A percentile compares a stretch with the other conserved stretches of the same genome.
Conservation (phyloP, 2,888 invertebrate genomes). For the Erynnis tages region DNA sequence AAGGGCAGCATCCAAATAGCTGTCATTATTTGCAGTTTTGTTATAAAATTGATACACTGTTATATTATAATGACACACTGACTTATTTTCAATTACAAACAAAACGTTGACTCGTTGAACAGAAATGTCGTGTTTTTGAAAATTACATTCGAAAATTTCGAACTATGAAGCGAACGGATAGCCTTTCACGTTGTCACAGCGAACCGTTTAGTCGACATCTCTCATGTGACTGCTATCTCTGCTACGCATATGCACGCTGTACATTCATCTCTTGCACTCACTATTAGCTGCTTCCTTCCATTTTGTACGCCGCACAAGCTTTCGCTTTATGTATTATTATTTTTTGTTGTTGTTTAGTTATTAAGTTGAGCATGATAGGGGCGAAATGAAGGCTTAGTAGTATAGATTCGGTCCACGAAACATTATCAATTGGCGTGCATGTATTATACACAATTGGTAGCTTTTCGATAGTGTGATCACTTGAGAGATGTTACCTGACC, state of each 20-base stretch:
- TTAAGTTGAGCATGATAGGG: slow-evolving; percentile 33
- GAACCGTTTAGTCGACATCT: slow-evolving; percentile 70
- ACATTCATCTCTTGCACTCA: slow-evolving; percentile 46
- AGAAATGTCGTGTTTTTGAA: too few relatives aligned
- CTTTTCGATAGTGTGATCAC: slow-evolving; percentile 59
- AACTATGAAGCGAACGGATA: too few relatives aligned
- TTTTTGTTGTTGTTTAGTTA: slow-evolving; percentile 30
- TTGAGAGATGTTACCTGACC: slow-evolving; percentile 80
- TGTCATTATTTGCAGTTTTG: too few relatives aligned
- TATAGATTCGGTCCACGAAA: slow-evolving; percentile 32
- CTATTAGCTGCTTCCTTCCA: slow-evolving; percentile 34
- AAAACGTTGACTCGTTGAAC: too few relatives aligned
- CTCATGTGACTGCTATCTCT: slow-evolving; percentile 75
- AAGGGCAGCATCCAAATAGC: too few relatives aligned
- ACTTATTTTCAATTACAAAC: too few relatives aligned
- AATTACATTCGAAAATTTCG: background rate
- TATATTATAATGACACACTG: too few relatives aligned
- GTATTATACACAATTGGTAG: slow-evolving; percentile 46
- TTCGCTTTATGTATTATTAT: slow-evolving; percentile 14
- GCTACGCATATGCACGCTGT: slow-evolving; percentile 55
- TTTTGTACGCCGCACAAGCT: slow-evolving; percentile 39
- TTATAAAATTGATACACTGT: too few relatives aligned
- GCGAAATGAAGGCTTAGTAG: slow-evolving; percentile 4
- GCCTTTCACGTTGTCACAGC: slow-evolving; percentile 40
- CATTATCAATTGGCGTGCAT: slow-evolving; percentile 53